A percentile compares a stretch with the other conserved stretches of the same genome.
phyloP scores from a whole-genome alignment of 2,797 vertebrate species.

The Tarsius wallacei region DNA sequence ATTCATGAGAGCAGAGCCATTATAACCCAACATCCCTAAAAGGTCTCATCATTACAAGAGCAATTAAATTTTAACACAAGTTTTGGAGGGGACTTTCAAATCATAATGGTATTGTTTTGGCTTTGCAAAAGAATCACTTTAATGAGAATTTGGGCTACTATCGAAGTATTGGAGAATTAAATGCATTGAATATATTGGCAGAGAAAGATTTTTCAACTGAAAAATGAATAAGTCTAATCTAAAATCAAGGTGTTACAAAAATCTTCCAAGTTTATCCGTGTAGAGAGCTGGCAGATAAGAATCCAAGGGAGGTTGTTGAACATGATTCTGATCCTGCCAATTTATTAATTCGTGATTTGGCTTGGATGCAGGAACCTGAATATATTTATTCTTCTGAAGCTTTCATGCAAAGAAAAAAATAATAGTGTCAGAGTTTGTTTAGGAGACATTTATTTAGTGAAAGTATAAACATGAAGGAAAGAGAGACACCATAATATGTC shows the following conservation, averaged over 20 bases:
- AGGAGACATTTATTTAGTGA: slow-evolving; percentile 15
- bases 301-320: slow-evolving; percentile 63
- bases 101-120: not conserved
- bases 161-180: slow-evolving; percentile 58
- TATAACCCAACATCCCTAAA: not conserved
- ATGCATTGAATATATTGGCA: slow-evolving; percentile 58
- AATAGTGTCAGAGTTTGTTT: slow-evolving; percentile 31
- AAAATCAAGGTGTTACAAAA: slow-evolving; percentile 68
- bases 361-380: not conserved
- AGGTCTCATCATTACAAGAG: not conserved
- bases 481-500: not conserved
- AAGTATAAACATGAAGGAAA: not conserved
- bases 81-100: not conserved
- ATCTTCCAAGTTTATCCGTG: not conserved
- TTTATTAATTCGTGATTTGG: slow-evolving; percentile 73
- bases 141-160: slow-evolving; percentile 68
- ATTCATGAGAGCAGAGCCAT: not conserved
- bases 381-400: slow-evolving; percentile 1
- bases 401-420: slow-evolving; percentile 60
- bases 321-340: slow-evolving; percentile 59
- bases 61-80: not conserved
- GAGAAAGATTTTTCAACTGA: slow-evolving; percentile 66
- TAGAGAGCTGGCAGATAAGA: slow-evolving; percentile 57
- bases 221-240: slow-evolving; percentile 70
- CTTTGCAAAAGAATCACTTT: slow-evolving; percentile 70